Base-by-base conservation (phyloP, 2,797 vertebrate genomes). In the Myoxocephalus aenaeus region DNA sequence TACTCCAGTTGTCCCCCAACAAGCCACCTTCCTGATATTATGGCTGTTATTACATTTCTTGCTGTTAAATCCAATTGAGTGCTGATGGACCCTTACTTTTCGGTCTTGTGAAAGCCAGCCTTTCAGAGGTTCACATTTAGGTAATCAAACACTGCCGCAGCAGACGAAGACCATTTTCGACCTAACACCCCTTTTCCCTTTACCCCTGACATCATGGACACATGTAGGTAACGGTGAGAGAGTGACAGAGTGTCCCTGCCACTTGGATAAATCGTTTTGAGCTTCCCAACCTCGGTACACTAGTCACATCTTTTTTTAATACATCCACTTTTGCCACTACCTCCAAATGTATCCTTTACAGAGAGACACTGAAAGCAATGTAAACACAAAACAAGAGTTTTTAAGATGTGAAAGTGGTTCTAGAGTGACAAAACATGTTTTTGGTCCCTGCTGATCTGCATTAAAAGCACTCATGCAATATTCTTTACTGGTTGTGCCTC, bases 81-180 rank as follows among this genome's bases (percentile, higher is more conserved):
- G 68, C 73, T 77, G 62, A 40, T 75, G 62, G 62, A 66, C 44
- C 15, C 14, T 50, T 65, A 68, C 54, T 61, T 85, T 57, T 85
- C 70, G 69, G 72, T 56, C 72, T 53, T 53, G 40, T 70, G 59
- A 80, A 56, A 80, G 62, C 59, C 14, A 5, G 53, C 51, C 65
- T 67, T 77, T 84, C 44, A 66, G 34, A 73, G 67, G 36, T 80
- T 71, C 75, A 81, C 68, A 64, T 80, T 80, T 48, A 79, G 53
- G 65, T 86, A 77, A 90, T 90, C 58, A 86, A 75, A 70, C 68
- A 15, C 51, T 56, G 65, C 63, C 1, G 48, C 58, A 64, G 64
- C 68, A 79, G 65, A 73, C 62, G 27, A 54, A 65, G 66, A 61
- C 70, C 56, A 72, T 84, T 89, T 88, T 75, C 53, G 83, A 36